Conservation (phyloP, 2,797 vertebrate species). For the Sebastes trivittatus region DNA sequence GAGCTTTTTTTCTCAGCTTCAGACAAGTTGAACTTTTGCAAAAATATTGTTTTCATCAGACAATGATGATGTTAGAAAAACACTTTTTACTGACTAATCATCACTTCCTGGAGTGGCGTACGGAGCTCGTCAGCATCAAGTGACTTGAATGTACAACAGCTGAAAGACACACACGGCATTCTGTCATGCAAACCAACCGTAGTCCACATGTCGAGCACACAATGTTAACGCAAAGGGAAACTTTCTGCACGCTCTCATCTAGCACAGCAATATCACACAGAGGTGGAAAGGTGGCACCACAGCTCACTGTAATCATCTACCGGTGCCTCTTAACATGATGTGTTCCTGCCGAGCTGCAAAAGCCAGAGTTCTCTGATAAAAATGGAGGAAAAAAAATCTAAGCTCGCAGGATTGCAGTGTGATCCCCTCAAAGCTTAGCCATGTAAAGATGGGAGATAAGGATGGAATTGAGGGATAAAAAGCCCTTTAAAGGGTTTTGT, state of each 20-base stretch:
- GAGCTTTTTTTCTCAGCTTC: background rate
- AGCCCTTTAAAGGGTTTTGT: conserved; percentile 66
- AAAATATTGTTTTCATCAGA: background rate
- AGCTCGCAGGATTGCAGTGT: conserved; percentile 62
- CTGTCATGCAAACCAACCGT: background rate
- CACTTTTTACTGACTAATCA: background rate
- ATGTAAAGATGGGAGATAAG: conserved; percentile 74
- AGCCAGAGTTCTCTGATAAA: conserved; percentile 48
- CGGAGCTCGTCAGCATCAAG: background rate
- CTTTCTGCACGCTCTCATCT: background rate
- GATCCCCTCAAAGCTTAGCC: conserved; percentile 68
- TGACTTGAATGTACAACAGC: background rate
- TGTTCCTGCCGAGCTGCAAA: conserved; percentile 31
- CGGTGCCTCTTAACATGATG: conserved; percentile 23
- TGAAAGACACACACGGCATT: background rate
- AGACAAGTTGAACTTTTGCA: background rate
- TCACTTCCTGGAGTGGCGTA: background rate
- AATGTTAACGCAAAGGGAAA: background rate
- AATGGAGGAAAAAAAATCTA: conserved; percentile 56
- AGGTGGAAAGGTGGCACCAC: background rate
- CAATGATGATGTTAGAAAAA: background rate
- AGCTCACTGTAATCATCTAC: conserved; percentile 18
- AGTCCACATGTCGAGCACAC: background rate
- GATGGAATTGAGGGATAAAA: conserved; percentile 66
- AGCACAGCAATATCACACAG: background rate